Evolutionary conservation across 2,113 vertebrate genomes (phyloP).

Genomic region (Chaetodon auriga): DNA sequence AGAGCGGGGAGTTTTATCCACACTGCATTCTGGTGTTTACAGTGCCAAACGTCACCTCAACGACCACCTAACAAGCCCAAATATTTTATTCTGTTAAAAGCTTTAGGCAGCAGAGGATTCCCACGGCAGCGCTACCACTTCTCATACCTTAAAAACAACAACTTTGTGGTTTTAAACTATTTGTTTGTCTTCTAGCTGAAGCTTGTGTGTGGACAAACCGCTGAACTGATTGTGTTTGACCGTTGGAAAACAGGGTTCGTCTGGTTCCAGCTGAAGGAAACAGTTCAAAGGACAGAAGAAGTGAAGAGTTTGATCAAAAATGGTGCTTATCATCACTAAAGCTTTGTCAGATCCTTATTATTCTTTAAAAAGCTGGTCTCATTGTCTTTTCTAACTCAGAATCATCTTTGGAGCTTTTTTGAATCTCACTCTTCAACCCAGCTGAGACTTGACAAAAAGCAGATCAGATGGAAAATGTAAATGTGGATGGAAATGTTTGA

Average conservation of each 20-base stretch:
- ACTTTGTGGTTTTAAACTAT: background rate
- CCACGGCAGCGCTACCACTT: background rate
- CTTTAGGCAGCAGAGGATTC: background rate
- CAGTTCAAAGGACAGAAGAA: background rate
- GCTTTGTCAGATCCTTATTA: background rate
- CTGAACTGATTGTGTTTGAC: background rate
- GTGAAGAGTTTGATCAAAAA: background rate
- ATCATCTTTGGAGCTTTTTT: background rate
- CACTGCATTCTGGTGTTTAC: background rate
- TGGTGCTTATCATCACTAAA: background rate
- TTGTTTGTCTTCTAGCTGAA: background rate
- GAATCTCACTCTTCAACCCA: background rate
- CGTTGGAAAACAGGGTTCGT: background rate
- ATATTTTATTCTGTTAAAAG: slow-evolving; percentile 7
- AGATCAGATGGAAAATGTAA: too few relatives aligned
- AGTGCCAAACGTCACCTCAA: background rate
- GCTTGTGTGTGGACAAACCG: background rate
- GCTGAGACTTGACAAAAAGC: too few relatives aligned
- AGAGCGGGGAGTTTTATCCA: background rate
- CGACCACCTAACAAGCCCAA: background rate
- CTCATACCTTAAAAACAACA: background rate
- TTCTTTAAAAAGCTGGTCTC: background rate
- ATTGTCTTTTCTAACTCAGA: background rate
- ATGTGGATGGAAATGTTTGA: background rate
- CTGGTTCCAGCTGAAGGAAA: background rate